phyloP scores from a whole-genome alignment of 2,888 invertebrate genomes.

The Eupithecia inturbata region DNA sequence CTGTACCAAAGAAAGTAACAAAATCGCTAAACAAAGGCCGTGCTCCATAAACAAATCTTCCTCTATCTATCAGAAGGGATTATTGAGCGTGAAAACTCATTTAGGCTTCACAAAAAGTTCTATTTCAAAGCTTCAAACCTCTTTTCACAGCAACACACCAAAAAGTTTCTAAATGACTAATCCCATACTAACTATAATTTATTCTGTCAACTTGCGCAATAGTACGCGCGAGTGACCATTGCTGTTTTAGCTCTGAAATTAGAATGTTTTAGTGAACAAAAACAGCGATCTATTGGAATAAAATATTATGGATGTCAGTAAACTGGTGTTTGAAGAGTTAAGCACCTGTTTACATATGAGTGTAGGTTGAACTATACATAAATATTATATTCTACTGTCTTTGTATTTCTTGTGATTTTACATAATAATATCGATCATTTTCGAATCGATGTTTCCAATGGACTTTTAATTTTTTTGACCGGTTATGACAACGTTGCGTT shows the following conservation, averaged over 20 bases:
- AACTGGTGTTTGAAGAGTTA: constrained; percentile 63
- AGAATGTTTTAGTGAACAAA: not conserved
- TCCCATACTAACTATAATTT: constrained; percentile 17
- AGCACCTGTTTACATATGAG: constrained; percentile 77
- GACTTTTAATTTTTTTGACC: not conserved
- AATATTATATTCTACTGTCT: not conserved
- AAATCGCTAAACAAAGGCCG: not conserved
- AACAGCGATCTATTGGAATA: constrained; percentile 20
- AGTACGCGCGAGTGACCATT: constrained; percentile 46
- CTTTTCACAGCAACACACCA: constrained; percentile 3
- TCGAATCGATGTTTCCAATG: not conserved
- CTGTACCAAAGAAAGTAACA: not conserved
- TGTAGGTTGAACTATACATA: constrained; percentile 36
- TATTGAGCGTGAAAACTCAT: not conserved
- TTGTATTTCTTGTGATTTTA: not conserved
- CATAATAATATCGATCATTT: not conserved
- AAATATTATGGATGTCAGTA: constrained; percentile 72
- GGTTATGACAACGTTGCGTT: not conserved
- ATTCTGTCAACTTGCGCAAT: constrained; percentile 65
- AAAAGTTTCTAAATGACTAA: constrained; percentile 23
- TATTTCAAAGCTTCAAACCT: not conserved
- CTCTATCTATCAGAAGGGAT: too few species aligned
- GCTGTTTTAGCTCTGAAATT: constrained; percentile 8
- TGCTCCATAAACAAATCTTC: not conserved
- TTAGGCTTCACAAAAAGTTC: not conserved